Base-by-base conservation (phyloP, 2,797 vertebrate genomes). In the Hydrolagus colliei region DNA sequence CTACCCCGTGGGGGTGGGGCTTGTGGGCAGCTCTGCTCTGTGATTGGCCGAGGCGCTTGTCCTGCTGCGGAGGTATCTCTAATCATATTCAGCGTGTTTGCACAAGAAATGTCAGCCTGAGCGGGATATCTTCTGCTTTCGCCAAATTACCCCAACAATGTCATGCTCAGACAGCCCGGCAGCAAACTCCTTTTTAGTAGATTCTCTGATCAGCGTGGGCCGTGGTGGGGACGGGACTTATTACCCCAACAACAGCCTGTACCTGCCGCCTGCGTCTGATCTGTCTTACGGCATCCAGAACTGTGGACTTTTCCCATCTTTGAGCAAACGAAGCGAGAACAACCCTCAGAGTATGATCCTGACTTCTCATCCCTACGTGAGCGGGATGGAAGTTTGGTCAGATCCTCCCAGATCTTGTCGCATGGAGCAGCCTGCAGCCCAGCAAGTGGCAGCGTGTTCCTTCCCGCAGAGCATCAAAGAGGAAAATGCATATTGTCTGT, bases 41-140 rank as follows among this genome's bases (percentile, higher is more conserved):
- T 96, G 97, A 98, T 99, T 99, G 98, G 97, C 96, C 98, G 94
- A 93, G 92, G 93, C 93, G 93, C 91, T 94, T 91, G 92, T 94
- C 92, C 95, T 94, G 96, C 94, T 95, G 96, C 95, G 95, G 95
- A 96, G 96, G 95, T 96, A 97, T 97, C 95, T 94, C 96, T 98
- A 97, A 98, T 98, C 96, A 97, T 97, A 98, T 97, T 97, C 97
- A 96, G 96, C 95, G 96, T 98, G 97, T 98, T 98, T 97, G 96
- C 96, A 96, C 97, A 97, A 98, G 97, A 98, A 98, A 99, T 99
- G 97, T 98, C 97, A 97, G 97, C 97, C 97, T 97, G 96, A 95
- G 96, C 97, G 96, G 96, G 96, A 95, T 96, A 96, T 97, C 96
- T 95, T 93, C 96, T 97, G 94, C 95, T 96, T 95, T 95, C 96